These are phyloP conservation scores for Pseudochirops cupreus DNA, from an alignment of 2,797 vertebrate genomes.

Conservation along the genomic window DNA sequence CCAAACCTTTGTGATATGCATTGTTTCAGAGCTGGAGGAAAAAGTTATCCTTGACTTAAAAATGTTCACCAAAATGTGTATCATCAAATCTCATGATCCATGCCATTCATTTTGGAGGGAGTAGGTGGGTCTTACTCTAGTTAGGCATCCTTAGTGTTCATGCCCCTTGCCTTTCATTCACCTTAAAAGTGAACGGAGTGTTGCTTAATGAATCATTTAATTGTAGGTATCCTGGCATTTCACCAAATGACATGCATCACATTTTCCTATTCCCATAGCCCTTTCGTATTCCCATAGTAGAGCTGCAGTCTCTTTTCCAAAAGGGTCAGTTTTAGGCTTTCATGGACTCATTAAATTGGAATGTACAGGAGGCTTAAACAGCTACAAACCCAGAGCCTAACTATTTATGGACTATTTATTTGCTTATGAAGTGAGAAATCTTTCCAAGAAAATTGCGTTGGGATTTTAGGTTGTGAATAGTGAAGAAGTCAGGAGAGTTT, in stretches of 20 bases:
- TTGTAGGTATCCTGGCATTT: constrained; percentile 20
- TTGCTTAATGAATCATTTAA: constrained; percentile 60
- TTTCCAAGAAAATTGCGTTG: constrained; percentile 40
- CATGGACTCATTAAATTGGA: constrained; percentile 60
- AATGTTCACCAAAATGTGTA: neutral
- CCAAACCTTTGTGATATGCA: neutral
- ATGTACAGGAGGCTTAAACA: constrained; percentile 40
- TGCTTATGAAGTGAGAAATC: constrained; percentile 47
- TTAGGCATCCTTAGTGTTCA: neutral
- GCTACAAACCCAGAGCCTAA: constrained; percentile 26
- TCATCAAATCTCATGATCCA: neutral
- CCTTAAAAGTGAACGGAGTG: constrained; percentile 39
- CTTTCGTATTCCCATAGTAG: too few species aligned
- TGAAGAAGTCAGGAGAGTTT: neutral
- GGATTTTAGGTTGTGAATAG: neutral
- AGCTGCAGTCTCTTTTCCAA: constrained; percentile 43
- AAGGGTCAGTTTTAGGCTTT: constrained; percentile 65
- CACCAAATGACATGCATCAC: constrained; percentile 54
- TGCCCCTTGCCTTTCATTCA: neutral
- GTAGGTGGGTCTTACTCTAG: neutral
- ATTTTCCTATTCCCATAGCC: constrained; percentile 41
- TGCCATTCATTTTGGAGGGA: neutral
- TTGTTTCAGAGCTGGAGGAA: neutral
- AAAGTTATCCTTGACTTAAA: constrained; percentile 1
- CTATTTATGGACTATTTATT: constrained; percentile 58